phyloP scores from a whole-genome alignment of 2,797 vertebrate genomes.

The Spea hammondii region DNA sequence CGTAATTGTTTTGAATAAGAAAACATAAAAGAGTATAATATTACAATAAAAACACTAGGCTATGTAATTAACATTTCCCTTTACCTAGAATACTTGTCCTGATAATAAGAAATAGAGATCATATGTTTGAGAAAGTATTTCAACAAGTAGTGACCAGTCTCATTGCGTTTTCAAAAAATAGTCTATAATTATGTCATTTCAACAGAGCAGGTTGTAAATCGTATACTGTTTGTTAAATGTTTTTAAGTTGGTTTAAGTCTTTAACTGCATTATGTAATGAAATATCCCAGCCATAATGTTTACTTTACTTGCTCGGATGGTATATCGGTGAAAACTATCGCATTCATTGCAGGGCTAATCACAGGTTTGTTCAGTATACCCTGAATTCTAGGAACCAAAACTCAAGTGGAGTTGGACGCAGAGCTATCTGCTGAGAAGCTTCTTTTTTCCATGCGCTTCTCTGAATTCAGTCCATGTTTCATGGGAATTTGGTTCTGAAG shows the following conservation, averaged over 20 bases:
- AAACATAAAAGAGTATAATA: slow-evolving; percentile 19
- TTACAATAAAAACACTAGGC: slow-evolving; percentile 25
- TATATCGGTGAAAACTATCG: no score
- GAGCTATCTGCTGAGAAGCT: no score
- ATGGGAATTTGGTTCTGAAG: no score
- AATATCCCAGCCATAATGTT: background rate
- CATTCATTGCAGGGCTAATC: no score
- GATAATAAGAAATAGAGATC: slow-evolving; percentile 47
- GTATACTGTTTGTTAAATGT: slow-evolving; percentile 14
- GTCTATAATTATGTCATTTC: background rate
- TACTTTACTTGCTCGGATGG: no score
- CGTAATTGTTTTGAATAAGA: slow-evolving; percentile 18
- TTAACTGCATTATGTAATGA: background rate
- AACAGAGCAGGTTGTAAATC: slow-evolving; percentile 10
- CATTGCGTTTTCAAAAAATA: slow-evolving; percentile 11
- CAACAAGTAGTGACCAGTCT: slow-evolving; percentile 1
- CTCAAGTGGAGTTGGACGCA: no score
- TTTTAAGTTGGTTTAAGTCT: background rate
- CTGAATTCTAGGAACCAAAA: no score
- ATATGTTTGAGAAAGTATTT: slow-evolving; percentile 35
- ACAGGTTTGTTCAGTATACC: no score
- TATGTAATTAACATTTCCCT: slow-evolving; percentile 39
- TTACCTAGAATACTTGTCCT: slow-evolving; percentile 30
- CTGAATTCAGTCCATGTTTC: no score
- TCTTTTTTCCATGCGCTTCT: no score